Base-by-base conservation (phyloP, 2,888 invertebrate species). In the Halocaridina rubra region DNA sequence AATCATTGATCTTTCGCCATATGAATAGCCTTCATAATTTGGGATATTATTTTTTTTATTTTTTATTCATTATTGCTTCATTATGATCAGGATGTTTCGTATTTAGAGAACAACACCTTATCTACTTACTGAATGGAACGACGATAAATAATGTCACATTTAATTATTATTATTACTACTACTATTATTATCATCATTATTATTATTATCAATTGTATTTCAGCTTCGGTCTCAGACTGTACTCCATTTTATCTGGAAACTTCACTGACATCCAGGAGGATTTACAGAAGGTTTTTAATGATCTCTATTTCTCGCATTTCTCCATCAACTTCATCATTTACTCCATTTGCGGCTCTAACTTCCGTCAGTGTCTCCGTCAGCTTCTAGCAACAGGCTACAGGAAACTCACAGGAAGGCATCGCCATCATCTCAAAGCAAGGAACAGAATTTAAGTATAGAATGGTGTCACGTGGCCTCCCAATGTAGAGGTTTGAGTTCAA, bases 271-370 rank as follows among this genome's bases (percentile, higher is more conserved):
- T 53, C 4, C 16, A 3, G n/a, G 3, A 19, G 53, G 53, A 93
- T 87, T 89, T 92, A 30, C 93, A 93, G 88, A 93, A 93, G 89
- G 92, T 93, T 85, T 93, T 93, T 88, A 93, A 93, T 92, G 90
- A 93, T 1, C 91, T 94, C 1, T 94, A 93, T 90, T 94, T 94
- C 90, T 93, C 93, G 5, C 94, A 94, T 90, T 94, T 94, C 90
- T 93, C 93, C 89, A 92, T 94, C 84, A 94, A 94, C 90, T 94
- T 94, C 89, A 90, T 93, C 8, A 91, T 94, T 22, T 94, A 94
- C 90, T 93, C 93, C 8, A 93, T 93, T 91, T 93, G 93, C 89
- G 93, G 93, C 0, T 92, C 92, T 76, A 93, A 93, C 0, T 93
- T 94, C 89, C 91, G 93, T 2, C 91, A 92, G 57, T 93, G 93